Evolutionary conservation across 2,888 invertebrate species (phyloP).

Genomic region (Myathropa florea): DNA sequence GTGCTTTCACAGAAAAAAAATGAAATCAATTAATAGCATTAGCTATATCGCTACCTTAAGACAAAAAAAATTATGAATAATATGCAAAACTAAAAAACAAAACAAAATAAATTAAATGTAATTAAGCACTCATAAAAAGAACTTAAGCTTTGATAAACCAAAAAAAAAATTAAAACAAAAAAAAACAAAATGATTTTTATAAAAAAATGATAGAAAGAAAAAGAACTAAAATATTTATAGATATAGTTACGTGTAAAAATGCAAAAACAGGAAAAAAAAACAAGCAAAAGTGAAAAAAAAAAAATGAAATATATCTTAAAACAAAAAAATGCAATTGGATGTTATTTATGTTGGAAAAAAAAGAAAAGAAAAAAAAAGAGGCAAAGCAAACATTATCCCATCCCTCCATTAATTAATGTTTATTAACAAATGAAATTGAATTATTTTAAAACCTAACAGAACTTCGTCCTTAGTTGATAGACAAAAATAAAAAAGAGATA

Average conservation of each 20-base stretch:
- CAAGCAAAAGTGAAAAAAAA: slow-evolving; percentile 47
- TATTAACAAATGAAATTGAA: slow-evolving; percentile 35
- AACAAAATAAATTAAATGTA: slow-evolving; percentile 54
- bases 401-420: slow-evolving; percentile 44
- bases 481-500: not conserved
- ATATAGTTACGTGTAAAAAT: slow-evolving; percentile 72
- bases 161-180: slow-evolving; percentile 45
- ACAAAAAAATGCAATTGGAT: slow-evolving; percentile 71
- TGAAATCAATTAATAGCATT: slow-evolving; percentile 71
- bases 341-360: slow-evolving; percentile 69
- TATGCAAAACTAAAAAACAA: slow-evolving; percentile 68
- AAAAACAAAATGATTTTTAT: slow-evolving; percentile 63
- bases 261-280: slow-evolving; percentile 33
- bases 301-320: slow-evolving; percentile 61
- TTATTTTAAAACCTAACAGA: slow-evolving; percentile 44
- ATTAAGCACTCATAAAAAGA: slow-evolving; percentile 61
- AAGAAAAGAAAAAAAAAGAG: slow-evolving; percentile 44
- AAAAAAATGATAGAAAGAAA: slow-evolving; percentile 72
- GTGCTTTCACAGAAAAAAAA: slow-evolving; percentile 58
- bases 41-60: slow-evolving; percentile 73
- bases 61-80: slow-evolving; percentile 62
- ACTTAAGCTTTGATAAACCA: slow-evolving; percentile 66
- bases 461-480: slow-evolving; percentile 57
- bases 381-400: slow-evolving; percentile 69
- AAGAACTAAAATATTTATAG: slow-evolving; percentile 72